Percentiles rank a stretch among this genome's conserved stretches.
These are phyloP conservation scores for Pocillopora verrucosa DNA, from an alignment of 64 coral and sea anemone genomes.

Conservation along the genomic window DNA sequence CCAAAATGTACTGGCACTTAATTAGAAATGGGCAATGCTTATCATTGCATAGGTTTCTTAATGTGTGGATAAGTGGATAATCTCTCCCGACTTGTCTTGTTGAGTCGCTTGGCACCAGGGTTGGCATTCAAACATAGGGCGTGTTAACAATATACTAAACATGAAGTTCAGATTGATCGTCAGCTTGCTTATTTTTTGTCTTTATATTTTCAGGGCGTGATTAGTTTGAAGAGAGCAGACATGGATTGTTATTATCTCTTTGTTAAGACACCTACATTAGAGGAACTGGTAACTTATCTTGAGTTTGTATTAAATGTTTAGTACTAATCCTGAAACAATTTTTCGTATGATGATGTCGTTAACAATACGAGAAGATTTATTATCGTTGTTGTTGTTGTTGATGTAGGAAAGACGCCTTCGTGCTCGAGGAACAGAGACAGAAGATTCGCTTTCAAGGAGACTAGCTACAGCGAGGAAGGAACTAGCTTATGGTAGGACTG, in stretches of 20 bases:
- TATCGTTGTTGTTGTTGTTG: neutral
- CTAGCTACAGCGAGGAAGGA: conserved; percentile 48
- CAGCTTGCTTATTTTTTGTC: too few relatives aligned
- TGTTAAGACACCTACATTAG: conserved; percentile 76
- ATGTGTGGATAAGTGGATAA: too few relatives aligned
- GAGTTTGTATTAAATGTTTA: neutral
- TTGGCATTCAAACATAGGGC: too few relatives aligned
- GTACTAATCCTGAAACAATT: neutral
- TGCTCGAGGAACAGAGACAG: conserved; percentile 57
- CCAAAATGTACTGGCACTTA: too few relatives aligned
- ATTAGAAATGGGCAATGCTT: too few relatives aligned
- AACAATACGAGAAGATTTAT: neutral
- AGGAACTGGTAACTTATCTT: conserved; percentile 71
- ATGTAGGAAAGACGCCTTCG: conserved; percentile 39
- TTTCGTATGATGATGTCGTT: too few relatives aligned
- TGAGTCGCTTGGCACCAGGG: too few relatives aligned
- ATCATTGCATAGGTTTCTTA: too few relatives aligned
- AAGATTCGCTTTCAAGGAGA: conserved; percentile 41
- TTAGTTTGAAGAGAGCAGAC: conserved; percentile 58
- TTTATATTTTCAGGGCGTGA: too few relatives aligned
- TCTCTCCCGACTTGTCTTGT: too few relatives aligned
- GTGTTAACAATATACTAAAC: too few relatives aligned
- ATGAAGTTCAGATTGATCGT: too few relatives aligned
- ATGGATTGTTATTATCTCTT: conserved; percentile 90
- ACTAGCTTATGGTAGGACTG: conserved; percentile 50